Evolutionary conservation across 1,140 invertebrate species (phyloP).

Genomic region (Phthorimaea operculella): DNA sequence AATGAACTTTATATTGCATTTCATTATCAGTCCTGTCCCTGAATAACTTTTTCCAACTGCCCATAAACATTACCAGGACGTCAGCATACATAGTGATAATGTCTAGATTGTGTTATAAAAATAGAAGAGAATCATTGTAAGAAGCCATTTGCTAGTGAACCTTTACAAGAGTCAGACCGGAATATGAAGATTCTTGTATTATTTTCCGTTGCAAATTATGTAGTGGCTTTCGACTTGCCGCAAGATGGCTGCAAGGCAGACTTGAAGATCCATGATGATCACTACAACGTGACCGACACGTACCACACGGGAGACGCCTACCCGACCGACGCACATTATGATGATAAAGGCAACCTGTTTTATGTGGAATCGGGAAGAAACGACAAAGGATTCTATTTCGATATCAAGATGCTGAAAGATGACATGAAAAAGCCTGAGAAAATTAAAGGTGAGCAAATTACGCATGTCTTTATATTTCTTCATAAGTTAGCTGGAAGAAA

Average conservation of each 20-base stretch:
- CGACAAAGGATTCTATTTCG: slow-evolving; percentile 36
- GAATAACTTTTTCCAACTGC: too few relatives aligned
- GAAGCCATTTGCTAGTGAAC: too few relatives aligned
- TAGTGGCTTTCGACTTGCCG: slow-evolving; percentile 39
- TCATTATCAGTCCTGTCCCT: neutral
- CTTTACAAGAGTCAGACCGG: neutral
- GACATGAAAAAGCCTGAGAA: slow-evolving; percentile 28
- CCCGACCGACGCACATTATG: slow-evolving; percentile 46
- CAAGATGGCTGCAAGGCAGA: slow-evolving; percentile 27
- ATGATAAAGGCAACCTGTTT: slow-evolving; percentile 44
- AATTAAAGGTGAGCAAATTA: slow-evolving; percentile 32
- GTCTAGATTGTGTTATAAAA: too few relatives aligned
- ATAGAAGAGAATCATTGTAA: too few relatives aligned
- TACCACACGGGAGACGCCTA: slow-evolving; percentile 33
- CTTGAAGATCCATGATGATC: slow-evolving; percentile 38
- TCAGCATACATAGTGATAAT: too few relatives aligned
- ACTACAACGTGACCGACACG: slow-evolving; percentile 31
- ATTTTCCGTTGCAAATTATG: slow-evolving; percentile 12
- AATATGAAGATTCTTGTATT: slow-evolving; percentile 14
- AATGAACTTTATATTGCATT: neutral
- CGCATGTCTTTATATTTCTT: too few relatives aligned
- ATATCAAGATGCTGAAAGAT: slow-evolving; percentile 35
- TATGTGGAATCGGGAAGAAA: slow-evolving; percentile 38
- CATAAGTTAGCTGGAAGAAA: too few relatives aligned
- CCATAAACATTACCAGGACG: too few relatives aligned